Base-by-base conservation (phyloP, 2,113 vertebrate species). In the Ornithorhynchus anatinus region DNA sequence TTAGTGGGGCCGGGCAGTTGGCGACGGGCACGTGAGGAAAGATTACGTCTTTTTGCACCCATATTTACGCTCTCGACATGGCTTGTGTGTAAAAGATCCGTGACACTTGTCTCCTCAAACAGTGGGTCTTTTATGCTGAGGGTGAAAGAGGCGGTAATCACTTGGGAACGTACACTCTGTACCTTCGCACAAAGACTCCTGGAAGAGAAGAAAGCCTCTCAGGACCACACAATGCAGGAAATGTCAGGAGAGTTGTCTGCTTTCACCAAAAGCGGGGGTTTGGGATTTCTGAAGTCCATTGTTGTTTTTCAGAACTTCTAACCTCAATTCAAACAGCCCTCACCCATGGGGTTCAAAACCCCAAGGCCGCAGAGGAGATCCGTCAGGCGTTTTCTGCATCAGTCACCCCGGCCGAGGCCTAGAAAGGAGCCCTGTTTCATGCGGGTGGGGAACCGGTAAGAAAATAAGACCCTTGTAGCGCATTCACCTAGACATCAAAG, bases 131-230 rank as follows among this genome's bases (percentile, higher is more conserved):
- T 92, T 91, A 85, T 91, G 85, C 74, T 82, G 84, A 86, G 81
- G 64, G 88, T 90, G 86, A 91, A 83, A 92, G 90, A 80, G 78
- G 84, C 86, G 85, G 82, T 91, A 94, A 93, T 93, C 91, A 86
- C 89, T 88, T 88, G 90, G 91, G 90, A 91, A 89, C 87, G 91
- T 87, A 79, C 90, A 79, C 81, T 89, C 78, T 85, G 85, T 84
- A 66, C 56, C 75, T 81, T 56, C 76, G 88, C 74, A n/a, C 81
- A 89, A 90, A 81, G 86, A 83, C 75, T 86, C 68, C 90, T 84
- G 74, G 69, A 88, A 77, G 89, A 89, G 91, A 90, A 85, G 58
- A 90, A 89, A 91, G 88, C 16, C 60, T 51, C 72, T 37, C 25
- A 74, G 85, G 77, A 65, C 77, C 83, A 42, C 60, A 79, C 70